Base-by-base conservation (phyloP, 2,888 invertebrate genomes). In the Fragum whitleyi region DNA sequence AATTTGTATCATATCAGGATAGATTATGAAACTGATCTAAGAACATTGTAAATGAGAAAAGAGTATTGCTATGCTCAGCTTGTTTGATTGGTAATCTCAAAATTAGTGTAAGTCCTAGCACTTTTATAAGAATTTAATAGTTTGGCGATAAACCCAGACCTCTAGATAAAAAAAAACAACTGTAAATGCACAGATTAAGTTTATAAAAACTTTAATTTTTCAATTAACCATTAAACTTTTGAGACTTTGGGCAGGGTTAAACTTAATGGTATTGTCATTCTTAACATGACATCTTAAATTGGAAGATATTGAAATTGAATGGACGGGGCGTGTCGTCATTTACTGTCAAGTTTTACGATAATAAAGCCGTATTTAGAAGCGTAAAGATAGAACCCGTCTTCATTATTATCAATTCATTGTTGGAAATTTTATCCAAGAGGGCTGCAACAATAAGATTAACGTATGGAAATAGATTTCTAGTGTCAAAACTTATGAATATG, bases 381-480 rank as follows among this genome's bases (percentile, higher is more conserved):
- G 42, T 65, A 65, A 39, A 65, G 65, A 65, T 23, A 65, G 19
- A 65, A 42, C 65, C 36, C 21, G 16, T n/a, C 65, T 65, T 65
- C 65, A 65, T 65, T 65, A 65, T 65, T 42, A 21, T 65, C 26
- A 16, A 29, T n/a, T 11, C 16, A 21, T 69, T 51, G 51, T 69
- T 29, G 69, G 42, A 53, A 6, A 53, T 23, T 28, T 53, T 53
- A 47, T 51, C 29, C 53, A 14, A 53, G 29, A 69, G 69, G 28
- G 69, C 2, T 19, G n/a, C n/a, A 23, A 73, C 73, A 73, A 73
- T 73, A 53, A 53, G 73, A 73, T 73, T 73, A 73, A 32, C 73
- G 19, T n/a, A 36, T 29, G 42, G 36, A 53, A 61, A 59, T 62
- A 73, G 59, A 73, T 47, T 53, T 29, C 21, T 28, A 28, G 73